Percentiles rank a stretch among this genome's conserved stretches.
phyloP scores from a whole-genome alignment of 2,113 vertebrate genomes.

The Mormyrus lacerda region DNA sequence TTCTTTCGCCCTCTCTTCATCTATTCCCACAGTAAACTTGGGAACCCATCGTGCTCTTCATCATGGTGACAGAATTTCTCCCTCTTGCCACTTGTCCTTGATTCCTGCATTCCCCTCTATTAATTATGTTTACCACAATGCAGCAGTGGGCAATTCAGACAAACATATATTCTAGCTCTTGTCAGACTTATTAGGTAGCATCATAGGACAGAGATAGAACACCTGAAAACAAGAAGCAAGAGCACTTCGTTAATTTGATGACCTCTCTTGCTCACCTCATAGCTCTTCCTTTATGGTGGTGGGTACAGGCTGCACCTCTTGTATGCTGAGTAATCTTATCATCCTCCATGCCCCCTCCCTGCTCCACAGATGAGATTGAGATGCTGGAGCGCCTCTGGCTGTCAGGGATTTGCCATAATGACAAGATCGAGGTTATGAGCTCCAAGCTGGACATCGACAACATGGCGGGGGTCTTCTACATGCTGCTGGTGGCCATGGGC shows the following conservation, averaged over 20 bases:
- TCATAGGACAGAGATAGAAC: not conserved
- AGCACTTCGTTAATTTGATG: not conserved
- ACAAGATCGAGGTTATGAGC: constrained; percentile 90
- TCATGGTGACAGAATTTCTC: constrained; percentile 58
- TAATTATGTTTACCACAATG: constrained; percentile 15
- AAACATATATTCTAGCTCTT: constrained; percentile 14
- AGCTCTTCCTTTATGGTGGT: not conserved
- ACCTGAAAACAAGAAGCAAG: not conserved
- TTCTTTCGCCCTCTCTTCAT: constrained; percentile 32
- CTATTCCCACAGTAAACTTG: constrained; percentile 40
- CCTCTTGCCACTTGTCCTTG: constrained; percentile 42
- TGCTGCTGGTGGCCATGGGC: constrained; percentile 85
- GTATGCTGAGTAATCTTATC: constrained; percentile 18
- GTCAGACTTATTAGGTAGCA: constrained; percentile 9
- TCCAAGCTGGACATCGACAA: constrained; percentile 88
- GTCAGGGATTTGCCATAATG: constrained; percentile 84
- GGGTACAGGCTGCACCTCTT: constrained; percentile 11
- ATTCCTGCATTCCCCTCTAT: constrained; percentile 31
- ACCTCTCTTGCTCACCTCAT: not conserved
- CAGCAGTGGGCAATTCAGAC: constrained; percentile 28
- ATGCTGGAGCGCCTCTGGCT: constrained; percentile 83
- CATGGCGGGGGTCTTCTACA: constrained; percentile 88
- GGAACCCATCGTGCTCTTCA: constrained; percentile 46
- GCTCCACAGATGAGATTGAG: constrained; percentile 75
- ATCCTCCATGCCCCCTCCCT: constrained; percentile 25